Conservation (phyloP, 2,888 invertebrate species). For the Dascillus cervinus region DNA sequence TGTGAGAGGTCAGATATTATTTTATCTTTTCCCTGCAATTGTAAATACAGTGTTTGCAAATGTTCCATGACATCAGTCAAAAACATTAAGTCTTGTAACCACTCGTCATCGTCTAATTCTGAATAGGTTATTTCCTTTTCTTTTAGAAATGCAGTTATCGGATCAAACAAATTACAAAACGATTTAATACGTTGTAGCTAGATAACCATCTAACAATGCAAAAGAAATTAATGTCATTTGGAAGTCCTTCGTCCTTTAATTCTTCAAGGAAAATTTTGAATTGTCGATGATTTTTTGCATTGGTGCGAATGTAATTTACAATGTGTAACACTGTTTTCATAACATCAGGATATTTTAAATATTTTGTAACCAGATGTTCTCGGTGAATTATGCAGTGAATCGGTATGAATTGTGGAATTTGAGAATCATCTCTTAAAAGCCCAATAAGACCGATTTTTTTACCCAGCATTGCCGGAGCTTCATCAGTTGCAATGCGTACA, state of each 20-base stretch:
- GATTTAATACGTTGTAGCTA: slow-evolving; percentile 16
- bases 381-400: slow-evolving; percentile 11
- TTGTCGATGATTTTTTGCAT: slow-evolving; percentile 14
- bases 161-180: slow-evolving; percentile 12
- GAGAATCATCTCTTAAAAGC: slow-evolving; percentile 9
- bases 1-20: slow-evolving; percentile 7
- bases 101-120: slow-evolving; percentile 16
- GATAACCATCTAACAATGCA: slow-evolving; percentile 15
- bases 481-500: slow-evolving; percentile 15
- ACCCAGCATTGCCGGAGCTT: slow-evolving; percentile 14
- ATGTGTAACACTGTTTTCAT: slow-evolving; percentile 13
- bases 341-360: slow-evolving; percentile 12
- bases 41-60: slow-evolving; percentile 15
- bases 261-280: slow-evolving; percentile 15
- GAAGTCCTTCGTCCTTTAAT: slow-evolving; percentile 13
- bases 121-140: slow-evolving; percentile 16
- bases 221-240: slow-evolving; percentile 12
- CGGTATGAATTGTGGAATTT: slow-evolving; percentile 11
- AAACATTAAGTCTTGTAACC: slow-evolving; percentile 10
- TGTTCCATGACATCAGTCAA: slow-evolving; percentile 13
- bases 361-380: slow-evolving; percentile 13
- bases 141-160: slow-evolving; percentile 15
- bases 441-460: slow-evolving; percentile 13
- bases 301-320: slow-evolving; percentile 15
- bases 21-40: slow-evolving; percentile 16